These are phyloP conservation scores for Potamarius usumacintae DNA, from an alignment of 2,113 vertebrate species.

Conservation along the genomic window DNA sequence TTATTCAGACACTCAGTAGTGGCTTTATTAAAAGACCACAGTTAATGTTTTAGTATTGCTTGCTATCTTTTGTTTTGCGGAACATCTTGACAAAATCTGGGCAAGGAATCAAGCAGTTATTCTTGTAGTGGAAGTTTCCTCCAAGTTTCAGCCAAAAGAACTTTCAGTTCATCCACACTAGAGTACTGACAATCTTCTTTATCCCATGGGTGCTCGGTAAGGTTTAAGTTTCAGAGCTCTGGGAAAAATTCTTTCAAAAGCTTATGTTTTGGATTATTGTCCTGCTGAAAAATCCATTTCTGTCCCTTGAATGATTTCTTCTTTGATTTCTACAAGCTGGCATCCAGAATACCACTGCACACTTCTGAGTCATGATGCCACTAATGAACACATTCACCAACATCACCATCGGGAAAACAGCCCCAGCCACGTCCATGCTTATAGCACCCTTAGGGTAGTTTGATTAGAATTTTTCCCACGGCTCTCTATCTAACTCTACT, in stretches of 20 bases:
- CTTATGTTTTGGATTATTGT: background rate
- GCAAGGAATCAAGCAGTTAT: background rate
- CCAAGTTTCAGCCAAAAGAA: background rate
- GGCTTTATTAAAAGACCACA: background rate
- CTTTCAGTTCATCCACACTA: background rate
- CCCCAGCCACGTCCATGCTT: background rate
- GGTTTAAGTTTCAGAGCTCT: background rate
- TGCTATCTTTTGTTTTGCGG: background rate
- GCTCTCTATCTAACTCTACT: background rate
- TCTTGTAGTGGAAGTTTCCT: conserved; percentile 2
- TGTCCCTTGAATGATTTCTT: background rate
- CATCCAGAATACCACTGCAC: too few relatives aligned
- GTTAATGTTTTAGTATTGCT: background rate
- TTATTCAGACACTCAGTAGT: background rate
- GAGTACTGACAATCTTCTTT: background rate
- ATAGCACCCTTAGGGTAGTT: background rate
- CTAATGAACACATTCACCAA: too few relatives aligned
- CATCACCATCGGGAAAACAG: background rate
- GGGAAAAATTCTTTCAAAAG: background rate
- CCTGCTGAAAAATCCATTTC: background rate
- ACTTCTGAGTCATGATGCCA: too few relatives aligned
- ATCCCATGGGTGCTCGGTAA: background rate
- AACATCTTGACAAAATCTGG: background rate
- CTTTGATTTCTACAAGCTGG: background rate
- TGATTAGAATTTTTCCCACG: background rate